These are phyloP conservation scores for Myotis lucifugus DNA, from an alignment of 2,113 vertebrate species.

Conservation along the genomic window DNA sequence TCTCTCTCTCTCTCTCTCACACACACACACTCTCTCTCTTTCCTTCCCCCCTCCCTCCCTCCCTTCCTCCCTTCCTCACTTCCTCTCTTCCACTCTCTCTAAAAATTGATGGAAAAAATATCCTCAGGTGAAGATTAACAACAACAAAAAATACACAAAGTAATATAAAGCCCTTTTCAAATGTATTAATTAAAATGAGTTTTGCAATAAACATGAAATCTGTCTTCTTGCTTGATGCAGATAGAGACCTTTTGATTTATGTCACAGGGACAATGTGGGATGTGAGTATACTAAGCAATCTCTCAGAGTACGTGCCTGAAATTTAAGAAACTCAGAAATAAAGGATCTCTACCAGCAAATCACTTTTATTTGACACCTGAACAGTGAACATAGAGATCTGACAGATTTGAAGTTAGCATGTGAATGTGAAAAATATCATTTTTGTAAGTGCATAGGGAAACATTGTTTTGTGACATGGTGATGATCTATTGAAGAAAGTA, in stretches of 20 bases:
- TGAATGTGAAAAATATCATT: conserved; percentile 46
- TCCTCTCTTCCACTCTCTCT: too few species aligned
- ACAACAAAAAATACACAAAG: conserved; percentile 33
- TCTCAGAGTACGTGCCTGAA: background rate
- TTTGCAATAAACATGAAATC: conserved; percentile 56
- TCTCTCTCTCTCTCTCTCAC: too few species aligned
- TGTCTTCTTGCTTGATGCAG: conserved; percentile 16
- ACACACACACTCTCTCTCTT: too few species aligned
- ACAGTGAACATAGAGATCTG: conserved; percentile 25
- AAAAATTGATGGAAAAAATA: too few species aligned
- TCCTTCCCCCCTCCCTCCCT: too few species aligned
- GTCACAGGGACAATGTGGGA: background rate
- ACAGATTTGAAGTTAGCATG: conserved; percentile 19
- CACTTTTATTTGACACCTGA: conserved; percentile 58
- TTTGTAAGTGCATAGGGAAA: conserved; percentile 50
- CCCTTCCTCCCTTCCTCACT: too few species aligned
- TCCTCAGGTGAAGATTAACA: too few species aligned
- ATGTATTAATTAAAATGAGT: conserved; percentile 73
- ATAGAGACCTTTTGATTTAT: conserved; percentile 40
- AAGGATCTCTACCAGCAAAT: conserved; percentile 1
- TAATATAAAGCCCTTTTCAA: conserved; percentile 40
- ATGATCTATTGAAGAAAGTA: conserved; percentile 49
- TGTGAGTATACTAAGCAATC: background rate
- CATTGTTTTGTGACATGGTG: conserved; percentile 21
- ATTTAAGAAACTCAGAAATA: background rate